Evolutionary conservation across 2,888 invertebrate genomes (phyloP), one percentile per base, ranked within the genome.

Genomic region (Sympetrum striolatum): DNA sequence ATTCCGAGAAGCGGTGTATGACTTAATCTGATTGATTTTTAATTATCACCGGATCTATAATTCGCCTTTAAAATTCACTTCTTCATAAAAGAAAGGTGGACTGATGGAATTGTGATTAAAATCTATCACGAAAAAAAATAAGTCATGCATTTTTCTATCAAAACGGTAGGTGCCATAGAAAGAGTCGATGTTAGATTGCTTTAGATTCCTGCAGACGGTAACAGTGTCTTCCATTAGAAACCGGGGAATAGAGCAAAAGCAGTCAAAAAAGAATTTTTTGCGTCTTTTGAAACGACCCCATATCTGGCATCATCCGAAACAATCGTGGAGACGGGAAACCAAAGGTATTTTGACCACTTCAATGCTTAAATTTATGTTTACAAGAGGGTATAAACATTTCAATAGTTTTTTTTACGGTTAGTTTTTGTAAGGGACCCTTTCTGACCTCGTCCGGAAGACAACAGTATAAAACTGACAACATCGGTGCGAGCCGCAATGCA

Each of bases 331-430:
- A 73, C 64, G 64, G 10, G 64, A 64, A 64, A 64, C 64, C 22
- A 64, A 73, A 73, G 31, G 73, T 73, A 73, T 73, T 73, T 73
- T 73, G 73, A 73, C 73, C 73, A 31, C 73, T 64, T n/a, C 60
- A 10, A 58, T 60, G 18, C 64, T 35, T 86, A 60, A 86, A 86
- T 86, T 86, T 86, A 86, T 86, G 86, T 86, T 86, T 86, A 86
- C 86, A 86, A 86, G 86, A 60, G 86, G 86, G 37, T 60, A 64
- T 86, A 86, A 86, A 86, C 86, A 86, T 86, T 86, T 86, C 86
- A 86, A 60, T 86, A 53, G 31, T 35, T 86, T 64, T 37, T n/a
- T 37, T 60, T 86, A 73, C 73, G 73, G 73, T 73, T 73, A 73
- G 73, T 73, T 73, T 73, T 73, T 73, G 73, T 73, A 25, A n/a